Conservation (phyloP, 1,140 invertebrate species). For the Drosophila biarmipes region DNA sequence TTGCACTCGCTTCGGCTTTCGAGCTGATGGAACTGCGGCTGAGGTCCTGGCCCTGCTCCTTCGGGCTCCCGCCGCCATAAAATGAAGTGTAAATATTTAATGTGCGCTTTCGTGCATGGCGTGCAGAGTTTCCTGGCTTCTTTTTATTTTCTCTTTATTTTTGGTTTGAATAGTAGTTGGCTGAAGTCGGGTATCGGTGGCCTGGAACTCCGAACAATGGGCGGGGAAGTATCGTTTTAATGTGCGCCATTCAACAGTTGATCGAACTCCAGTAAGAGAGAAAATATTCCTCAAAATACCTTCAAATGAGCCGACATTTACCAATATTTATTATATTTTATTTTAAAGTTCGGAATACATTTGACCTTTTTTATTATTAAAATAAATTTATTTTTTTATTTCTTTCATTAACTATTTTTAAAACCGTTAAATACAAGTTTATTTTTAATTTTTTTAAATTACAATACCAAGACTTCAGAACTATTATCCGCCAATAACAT, state of each 20-base stretch:
- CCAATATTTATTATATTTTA: background rate
- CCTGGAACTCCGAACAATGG: slow-evolving; percentile 12
- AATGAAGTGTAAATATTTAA: slow-evolving; percentile 84
- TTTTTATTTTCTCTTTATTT: slow-evolving; percentile 13
- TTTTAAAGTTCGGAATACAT: background rate
- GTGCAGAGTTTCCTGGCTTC: slow-evolving; percentile 52
- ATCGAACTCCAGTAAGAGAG: slow-evolving; percentile 28
- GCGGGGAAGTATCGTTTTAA: slow-evolving; percentile 25
- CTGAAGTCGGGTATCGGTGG: slow-evolving; percentile 18
- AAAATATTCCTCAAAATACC: background rate
- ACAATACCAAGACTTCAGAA: no score
- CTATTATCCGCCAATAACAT: no score
- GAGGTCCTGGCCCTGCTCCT: slow-evolving; percentile 13
- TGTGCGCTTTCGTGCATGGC: slow-evolving; percentile 81
- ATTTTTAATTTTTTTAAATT: no score
- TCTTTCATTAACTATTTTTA: no score
- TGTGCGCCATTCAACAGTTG: slow-evolving; percentile 42
- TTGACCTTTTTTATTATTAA: no score
- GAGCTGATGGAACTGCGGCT: slow-evolving; percentile 38
- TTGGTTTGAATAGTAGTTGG: slow-evolving; percentile 40
- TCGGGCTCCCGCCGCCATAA: slow-evolving; percentile 62
- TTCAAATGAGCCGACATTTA: slow-evolving; percentile 6
- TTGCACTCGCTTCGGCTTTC: slow-evolving; percentile 62
- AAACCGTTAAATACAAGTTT: background rate
- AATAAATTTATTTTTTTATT: background rate